Evolutionary conservation across 2,888 invertebrate genomes (phyloP).

Genomic region (Acrobasis suavella): DNA sequence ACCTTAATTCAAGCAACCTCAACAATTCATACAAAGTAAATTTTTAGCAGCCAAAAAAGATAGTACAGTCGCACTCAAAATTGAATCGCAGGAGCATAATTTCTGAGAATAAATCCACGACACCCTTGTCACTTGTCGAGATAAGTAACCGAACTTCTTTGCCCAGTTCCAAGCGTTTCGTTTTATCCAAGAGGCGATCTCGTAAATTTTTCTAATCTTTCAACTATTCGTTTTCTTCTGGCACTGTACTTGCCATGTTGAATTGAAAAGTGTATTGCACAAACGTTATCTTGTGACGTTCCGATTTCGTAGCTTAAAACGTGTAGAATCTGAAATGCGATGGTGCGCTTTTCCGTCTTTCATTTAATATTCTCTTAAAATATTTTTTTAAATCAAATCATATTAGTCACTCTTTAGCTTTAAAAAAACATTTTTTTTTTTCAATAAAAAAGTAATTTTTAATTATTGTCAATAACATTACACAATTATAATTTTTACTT

Average conservation of each 20-base stretch:
- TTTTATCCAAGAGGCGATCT: constrained; percentile 52
- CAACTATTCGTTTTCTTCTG: constrained; percentile 37
- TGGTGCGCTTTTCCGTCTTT: too few species aligned
- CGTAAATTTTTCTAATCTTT: constrained; percentile 71
- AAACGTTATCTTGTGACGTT: constrained; percentile 3
- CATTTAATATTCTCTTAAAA: too few species aligned
- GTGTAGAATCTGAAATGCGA: background rate
- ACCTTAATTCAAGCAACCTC: constrained; percentile 22
- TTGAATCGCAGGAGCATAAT: constrained; percentile 37
- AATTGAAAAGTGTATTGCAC: constrained; percentile 21
- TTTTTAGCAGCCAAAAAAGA: constrained; percentile 16
- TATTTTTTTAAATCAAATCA: too few species aligned
- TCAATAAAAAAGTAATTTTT: too few species aligned
- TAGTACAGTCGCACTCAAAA: constrained; percentile 33
- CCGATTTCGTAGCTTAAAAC: background rate
- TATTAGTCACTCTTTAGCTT: too few species aligned
- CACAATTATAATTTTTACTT: too few species aligned
- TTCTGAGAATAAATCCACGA: constrained; percentile 49
- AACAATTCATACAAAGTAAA: constrained; percentile 15
- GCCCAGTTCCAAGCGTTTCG: constrained; percentile 45
- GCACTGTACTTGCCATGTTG: constrained; percentile 24
- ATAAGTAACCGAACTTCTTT: constrained; percentile 59
- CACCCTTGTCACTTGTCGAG: constrained; percentile 56
- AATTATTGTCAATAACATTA: too few species aligned
- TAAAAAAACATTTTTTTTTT: too few species aligned